Evolutionary conservation across 2,113 vertebrate species (phyloP).

Genomic region (Sphaerodactylus townsendi): DNA sequence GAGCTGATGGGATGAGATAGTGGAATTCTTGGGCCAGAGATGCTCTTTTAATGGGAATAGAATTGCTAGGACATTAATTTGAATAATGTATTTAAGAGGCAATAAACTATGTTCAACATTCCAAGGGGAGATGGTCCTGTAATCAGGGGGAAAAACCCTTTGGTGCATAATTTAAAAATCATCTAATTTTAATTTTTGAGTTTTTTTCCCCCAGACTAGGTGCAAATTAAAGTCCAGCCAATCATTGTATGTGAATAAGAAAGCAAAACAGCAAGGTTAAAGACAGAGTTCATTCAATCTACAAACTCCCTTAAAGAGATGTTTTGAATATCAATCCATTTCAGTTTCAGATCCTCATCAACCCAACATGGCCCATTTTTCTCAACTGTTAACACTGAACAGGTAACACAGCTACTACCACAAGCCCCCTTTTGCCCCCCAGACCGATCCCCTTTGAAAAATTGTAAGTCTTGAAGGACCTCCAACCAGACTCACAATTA

Average conservation of each 20-base stretch:
- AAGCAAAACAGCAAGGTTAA: background rate
- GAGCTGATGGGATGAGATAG: slow-evolving; percentile 33
- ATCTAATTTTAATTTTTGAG: background rate
- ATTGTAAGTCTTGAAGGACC: background rate
- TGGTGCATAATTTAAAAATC: background rate
- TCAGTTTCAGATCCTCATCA: background rate
- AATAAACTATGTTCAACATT: background rate
- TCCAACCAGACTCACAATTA: background rate
- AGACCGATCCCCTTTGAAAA: background rate
- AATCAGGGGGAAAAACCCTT: slow-evolving; percentile 3
- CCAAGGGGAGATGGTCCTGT: background rate
- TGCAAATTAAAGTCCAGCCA: background rate
- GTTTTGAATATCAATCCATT: background rate
- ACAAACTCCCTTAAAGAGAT: background rate
- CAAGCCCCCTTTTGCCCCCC: accelerated
- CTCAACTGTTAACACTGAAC: slow-evolving; percentile 8
- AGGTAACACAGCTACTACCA: background rate
- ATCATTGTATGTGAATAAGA: background rate
- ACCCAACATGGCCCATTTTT: background rate
- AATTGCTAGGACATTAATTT: slow-evolving; percentile 2
- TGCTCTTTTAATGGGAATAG: slow-evolving; percentile 12
- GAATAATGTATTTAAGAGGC: slow-evolving; percentile 4
- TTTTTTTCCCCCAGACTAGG: background rate
- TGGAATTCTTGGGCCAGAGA: background rate
- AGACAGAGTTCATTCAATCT: background rate